These are phyloP conservation scores for Drosophila recens DNA, from an alignment of 2,888 invertebrate genomes.

Conservation along the genomic window DNA sequence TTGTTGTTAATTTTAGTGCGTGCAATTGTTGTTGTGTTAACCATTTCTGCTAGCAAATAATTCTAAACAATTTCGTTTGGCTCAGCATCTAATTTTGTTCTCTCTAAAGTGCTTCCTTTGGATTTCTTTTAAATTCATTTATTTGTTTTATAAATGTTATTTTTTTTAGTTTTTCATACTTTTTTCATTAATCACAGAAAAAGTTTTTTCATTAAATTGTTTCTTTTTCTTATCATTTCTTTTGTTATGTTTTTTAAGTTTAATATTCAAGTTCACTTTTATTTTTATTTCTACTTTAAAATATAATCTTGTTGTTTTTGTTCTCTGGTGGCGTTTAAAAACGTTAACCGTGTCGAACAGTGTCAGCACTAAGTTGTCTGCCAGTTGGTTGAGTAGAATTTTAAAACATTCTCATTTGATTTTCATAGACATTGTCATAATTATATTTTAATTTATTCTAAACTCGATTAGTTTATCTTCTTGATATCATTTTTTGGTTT, in stretches of 20 bases:
- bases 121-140: slow-evolving; percentile 28
- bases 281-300: slow-evolving; percentile 59
- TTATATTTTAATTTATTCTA: slow-evolving; percentile 44
- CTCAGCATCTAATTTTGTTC: slow-evolving; percentile 54
- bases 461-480: slow-evolving; percentile 49
- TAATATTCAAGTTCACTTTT: slow-evolving; percentile 37
- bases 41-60: slow-evolving; percentile 56
- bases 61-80: slow-evolving; percentile 59
- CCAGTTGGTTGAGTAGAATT: slow-evolving; percentile 18
- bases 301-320: slow-evolving; percentile 52
- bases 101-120: slow-evolving; percentile 60
- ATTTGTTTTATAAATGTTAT: slow-evolving; percentile 14
- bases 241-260: slow-evolving; percentile 15
- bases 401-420: slow-evolving; percentile 33
- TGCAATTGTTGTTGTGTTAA: slow-evolving; percentile 32
- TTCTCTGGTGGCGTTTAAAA: slow-evolving; percentile 27
- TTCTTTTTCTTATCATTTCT: slow-evolving; percentile 28
- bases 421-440: slow-evolving; percentile 26
- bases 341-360: slow-evolving; percentile 30
- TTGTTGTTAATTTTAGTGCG: slow-evolving; percentile 30
- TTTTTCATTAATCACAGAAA: slow-evolving; percentile 80
- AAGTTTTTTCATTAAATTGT: slow-evolving; percentile 72
- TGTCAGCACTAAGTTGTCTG: slow-evolving; percentile 32
- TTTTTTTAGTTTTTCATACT: slow-evolving; percentile 63
- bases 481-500: slow-evolving; percentile 49